These are phyloP conservation scores for Pantherophis guttatus DNA, from an alignment of 2,113 vertebrate genomes.

Conservation along the genomic window DNA sequence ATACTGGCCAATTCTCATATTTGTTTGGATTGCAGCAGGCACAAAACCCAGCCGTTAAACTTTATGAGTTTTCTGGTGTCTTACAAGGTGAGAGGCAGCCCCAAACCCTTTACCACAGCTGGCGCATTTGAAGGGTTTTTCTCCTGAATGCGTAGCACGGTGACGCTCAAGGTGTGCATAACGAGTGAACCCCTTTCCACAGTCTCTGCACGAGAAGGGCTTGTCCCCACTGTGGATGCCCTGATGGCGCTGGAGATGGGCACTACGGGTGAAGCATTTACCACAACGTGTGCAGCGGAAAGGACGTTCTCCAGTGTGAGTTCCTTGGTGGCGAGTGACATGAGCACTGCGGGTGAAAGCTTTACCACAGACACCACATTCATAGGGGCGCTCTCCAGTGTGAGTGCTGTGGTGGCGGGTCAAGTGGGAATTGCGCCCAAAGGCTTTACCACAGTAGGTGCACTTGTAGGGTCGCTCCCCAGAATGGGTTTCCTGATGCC, in stretches of 20 bases:
- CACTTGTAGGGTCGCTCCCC: conserved; percentile 63
- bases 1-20: not conserved
- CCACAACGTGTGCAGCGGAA: conserved; percentile 5
- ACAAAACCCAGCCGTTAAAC: not conserved
- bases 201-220: not conserved
- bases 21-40: not conserved
- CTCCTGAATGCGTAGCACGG: not conserved
- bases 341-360: conserved; percentile 15
- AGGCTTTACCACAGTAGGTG: conserved; percentile 65
- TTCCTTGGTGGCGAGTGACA: conserved; percentile 11
- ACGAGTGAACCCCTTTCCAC: conserved; percentile 15
- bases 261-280: conserved; percentile 20
- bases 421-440: conserved; percentile 67
- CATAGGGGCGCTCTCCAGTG: conserved; percentile 42
- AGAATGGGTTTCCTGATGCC: conserved; percentile 53
- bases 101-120: conserved; percentile 1
- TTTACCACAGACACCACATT: conserved; percentile 27
- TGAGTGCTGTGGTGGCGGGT: conserved; percentile 65
- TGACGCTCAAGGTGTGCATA: conserved; percentile 10
- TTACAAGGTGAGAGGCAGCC: conserved; percentile 26
- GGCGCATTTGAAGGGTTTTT: conserved; percentile 11
- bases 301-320: not conserved
- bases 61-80: conserved; percentile 27
- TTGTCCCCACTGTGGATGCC: conserved; percentile 13
- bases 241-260: conserved; percentile 16